phyloP scores from a whole-genome alignment of 2,888 invertebrate species.

The Drosophila niveifrons region DNA sequence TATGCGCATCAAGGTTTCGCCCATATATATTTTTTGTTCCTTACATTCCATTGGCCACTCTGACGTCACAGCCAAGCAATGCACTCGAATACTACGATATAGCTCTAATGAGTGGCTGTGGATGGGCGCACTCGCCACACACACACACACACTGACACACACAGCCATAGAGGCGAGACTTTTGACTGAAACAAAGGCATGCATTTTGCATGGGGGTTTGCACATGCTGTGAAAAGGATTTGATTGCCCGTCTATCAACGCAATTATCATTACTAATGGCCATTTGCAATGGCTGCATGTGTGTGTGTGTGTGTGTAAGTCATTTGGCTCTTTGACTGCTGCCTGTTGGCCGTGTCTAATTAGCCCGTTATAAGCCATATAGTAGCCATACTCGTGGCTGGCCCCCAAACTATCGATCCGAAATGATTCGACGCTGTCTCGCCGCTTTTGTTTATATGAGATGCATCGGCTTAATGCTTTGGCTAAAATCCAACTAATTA shows the following conservation, averaged over 20 bases:
- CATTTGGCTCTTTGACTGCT: slow-evolving; percentile 7
- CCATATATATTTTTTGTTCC: too few species aligned
- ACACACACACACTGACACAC: background rate
- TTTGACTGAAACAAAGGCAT: slow-evolving; percentile 25
- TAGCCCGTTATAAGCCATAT: slow-evolving; percentile 23
- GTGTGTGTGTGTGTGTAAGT: background rate
- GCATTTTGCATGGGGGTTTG: slow-evolving; percentile 40
- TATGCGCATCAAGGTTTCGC: background rate
- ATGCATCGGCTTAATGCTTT: slow-evolving; percentile 29
- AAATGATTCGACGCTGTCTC: slow-evolving; percentile 27
- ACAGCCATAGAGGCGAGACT: background rate
- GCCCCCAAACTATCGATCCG: slow-evolving; percentile 42
- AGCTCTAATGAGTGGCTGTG: slow-evolving; percentile 22
- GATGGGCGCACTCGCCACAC: slow-evolving; percentile 11
- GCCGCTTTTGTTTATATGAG: slow-evolving; percentile 22
- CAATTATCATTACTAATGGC: slow-evolving; percentile 48
- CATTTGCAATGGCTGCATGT: slow-evolving; percentile 21
- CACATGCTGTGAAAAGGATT: slow-evolving; percentile 43
- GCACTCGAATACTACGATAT: background rate
- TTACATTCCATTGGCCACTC: background rate
- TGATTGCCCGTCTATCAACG: slow-evolving; percentile 53
- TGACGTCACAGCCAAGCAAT: slow-evolving; percentile 14
- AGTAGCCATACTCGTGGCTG: too few species aligned
- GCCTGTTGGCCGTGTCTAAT: slow-evolving; percentile 26
- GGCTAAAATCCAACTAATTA: slow-evolving; percentile 59